Evolutionary conservation across 2,888 invertebrate species (phyloP).

Genomic region (Liodrosophila aerea): DNA sequence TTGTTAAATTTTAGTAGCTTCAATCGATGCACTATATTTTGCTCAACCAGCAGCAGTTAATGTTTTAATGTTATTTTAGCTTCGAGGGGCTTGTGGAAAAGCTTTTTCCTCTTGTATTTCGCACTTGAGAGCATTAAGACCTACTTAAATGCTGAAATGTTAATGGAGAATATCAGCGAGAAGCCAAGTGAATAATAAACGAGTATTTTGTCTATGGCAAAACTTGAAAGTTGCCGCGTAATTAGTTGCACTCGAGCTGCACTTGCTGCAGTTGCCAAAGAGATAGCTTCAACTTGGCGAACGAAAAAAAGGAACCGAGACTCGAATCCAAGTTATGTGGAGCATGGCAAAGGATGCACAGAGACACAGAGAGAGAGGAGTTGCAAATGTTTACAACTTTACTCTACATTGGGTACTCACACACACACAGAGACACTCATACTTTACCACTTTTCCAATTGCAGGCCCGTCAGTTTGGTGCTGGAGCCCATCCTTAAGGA

Average conservation of each 20-base stretch:
- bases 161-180: conserved; percentile 34
- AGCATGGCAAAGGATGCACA: conserved; percentile 41
- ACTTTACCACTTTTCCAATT: conserved; percentile 9
- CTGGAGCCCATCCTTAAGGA: conserved; percentile 88
- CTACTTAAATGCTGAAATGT: conserved; percentile 36
- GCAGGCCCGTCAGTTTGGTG: conserved; percentile 85
- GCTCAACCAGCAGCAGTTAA: conserved; percentile 11
- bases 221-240: conserved; percentile 56
- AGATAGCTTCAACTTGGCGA: conserved; percentile 33
- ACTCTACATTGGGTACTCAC: conserved; percentile 15
- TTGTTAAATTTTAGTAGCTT: conserved; percentile 1
- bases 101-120: conserved; percentile 1
- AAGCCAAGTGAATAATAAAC: conserved; percentile 46
- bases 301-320: conserved; percentile 37
- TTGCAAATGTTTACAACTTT: conserved; percentile 55
- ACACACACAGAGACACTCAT: not conserved
- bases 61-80: conserved; percentile 15
- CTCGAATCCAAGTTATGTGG: conserved; percentile 55
- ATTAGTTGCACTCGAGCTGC: conserved; percentile 67
- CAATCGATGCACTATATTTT: not conserved
- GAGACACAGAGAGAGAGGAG: not conserved
- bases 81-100: not conserved
- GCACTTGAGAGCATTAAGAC: conserved; percentile 36
- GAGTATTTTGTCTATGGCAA: conserved; percentile 47
- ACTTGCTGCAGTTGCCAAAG: conserved; percentile 13